phyloP scores from a whole-genome alignment of 2,113 vertebrate genomes.

The Thomomys bottae region DNA sequence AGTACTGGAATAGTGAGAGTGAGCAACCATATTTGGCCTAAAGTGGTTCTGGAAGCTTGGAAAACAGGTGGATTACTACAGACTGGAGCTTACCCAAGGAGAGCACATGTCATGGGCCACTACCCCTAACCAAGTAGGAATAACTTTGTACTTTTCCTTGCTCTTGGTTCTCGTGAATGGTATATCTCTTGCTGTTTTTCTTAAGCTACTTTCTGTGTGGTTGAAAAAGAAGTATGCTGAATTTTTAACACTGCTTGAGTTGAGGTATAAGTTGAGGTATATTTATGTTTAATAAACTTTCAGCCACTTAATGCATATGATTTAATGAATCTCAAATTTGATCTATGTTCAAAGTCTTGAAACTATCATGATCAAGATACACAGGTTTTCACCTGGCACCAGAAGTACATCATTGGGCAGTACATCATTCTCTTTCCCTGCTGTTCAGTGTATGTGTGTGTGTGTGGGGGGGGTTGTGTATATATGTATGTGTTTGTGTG shows the following conservation, averaged over 20 bases:
- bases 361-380: neutral
- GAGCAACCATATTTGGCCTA: neutral
- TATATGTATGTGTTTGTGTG: no score
- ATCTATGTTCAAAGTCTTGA: neutral
- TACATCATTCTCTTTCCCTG: neutral
- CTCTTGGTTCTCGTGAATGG: fast-evolving
- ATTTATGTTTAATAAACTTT: neutral
- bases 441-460: neutral
- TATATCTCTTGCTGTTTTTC: neutral
- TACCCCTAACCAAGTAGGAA: neutral
- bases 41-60: neutral
- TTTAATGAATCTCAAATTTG: neutral
- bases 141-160: fast-evolving
- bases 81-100: fast-evolving
- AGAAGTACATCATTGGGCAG: neutral
- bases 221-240: fast-evolving
- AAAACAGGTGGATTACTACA: fast-evolving
- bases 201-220: neutral
- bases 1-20: neutral
- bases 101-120: fast-evolving
- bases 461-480: no score
- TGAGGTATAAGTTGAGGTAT: neutral
- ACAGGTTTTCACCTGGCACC: neutral
- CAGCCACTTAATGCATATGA: neutral
- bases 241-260: neutral